Percentiles rank a stretch among this genome's conserved stretches.
Evolutionary conservation across 1,140 invertebrate genomes (phyloP).

Genomic region (Neodiprion lecontei): DNA sequence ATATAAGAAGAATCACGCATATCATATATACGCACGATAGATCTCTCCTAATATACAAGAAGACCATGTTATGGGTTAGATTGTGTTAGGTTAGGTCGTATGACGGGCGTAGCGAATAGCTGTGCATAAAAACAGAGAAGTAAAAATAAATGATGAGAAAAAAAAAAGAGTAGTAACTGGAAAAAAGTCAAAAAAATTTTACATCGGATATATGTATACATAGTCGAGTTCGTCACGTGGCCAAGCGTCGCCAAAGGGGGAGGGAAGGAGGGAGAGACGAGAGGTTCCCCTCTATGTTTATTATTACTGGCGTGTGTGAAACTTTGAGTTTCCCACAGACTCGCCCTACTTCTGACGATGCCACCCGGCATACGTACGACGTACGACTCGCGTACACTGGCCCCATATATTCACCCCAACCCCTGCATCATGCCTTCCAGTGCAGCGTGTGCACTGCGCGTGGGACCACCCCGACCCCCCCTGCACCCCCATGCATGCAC

Average conservation of each 20-base stretch:
- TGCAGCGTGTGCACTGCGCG: constrained; percentile 12
- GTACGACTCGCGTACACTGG: constrained; percentile 6
- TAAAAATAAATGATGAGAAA: background rate
- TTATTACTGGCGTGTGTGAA: constrained; percentile 35
- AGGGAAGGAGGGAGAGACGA: background rate
- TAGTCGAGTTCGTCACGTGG: background rate
- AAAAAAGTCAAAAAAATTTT: background rate
- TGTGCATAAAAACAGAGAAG: background rate
- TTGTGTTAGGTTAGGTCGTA: background rate
- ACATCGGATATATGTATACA: background rate
- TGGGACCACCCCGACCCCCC: constrained; percentile 9
- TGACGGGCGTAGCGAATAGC: background rate
- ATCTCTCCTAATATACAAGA: too few relatives aligned
- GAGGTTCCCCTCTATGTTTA: constrained; percentile 26
- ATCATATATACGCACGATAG: too few relatives aligned
- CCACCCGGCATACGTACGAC: constrained; percentile 9
- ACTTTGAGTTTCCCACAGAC: constrained; percentile 42
- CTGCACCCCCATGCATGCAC: background rate
- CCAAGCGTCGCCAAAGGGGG: constrained; percentile 1
- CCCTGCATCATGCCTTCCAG: constrained; percentile 21
- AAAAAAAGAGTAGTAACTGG: background rate
- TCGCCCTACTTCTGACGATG: constrained; percentile 12
- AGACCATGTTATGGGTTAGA: too few relatives aligned
- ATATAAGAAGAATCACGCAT: too few relatives aligned
- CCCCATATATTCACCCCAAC: constrained; percentile 10